A percentile compares a stretch with the other conserved stretches of the same genome.
phyloP scores from a whole-genome alignment of 2,113 vertebrate genomes.

The Elaphurus davidianus region DNA sequence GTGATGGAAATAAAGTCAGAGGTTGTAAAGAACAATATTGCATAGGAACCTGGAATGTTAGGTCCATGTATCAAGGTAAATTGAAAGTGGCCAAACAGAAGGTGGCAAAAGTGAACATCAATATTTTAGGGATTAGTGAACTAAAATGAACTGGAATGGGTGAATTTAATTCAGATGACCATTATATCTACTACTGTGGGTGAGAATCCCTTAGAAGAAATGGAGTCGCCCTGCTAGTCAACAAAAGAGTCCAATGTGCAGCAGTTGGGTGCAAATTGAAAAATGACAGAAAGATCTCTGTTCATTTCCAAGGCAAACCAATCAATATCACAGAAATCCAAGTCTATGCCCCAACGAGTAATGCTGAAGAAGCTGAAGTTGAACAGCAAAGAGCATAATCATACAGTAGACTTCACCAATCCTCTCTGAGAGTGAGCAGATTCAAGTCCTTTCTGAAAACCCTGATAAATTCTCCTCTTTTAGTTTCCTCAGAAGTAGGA shows the following conservation, averaged over 20 bases:
- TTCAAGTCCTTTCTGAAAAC: not conserved
- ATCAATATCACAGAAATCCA: not conserved
- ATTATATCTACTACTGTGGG: not conserved
- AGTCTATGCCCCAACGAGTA: not conserved
- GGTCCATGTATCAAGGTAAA: not conserved
- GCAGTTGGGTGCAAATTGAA: not conserved
- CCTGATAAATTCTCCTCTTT: not conserved
- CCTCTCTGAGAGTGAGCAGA: not conserved
- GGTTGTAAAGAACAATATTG: not conserved
- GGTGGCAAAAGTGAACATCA: not conserved
- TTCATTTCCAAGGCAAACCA: not conserved
- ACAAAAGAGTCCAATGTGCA: not conserved
- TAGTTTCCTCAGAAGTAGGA: not conserved
- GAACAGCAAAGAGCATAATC: not conserved
- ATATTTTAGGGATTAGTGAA: not conserved
- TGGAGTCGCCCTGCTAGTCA: not conserved
- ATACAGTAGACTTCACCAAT: not conserved
- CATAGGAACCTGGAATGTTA: not conserved
- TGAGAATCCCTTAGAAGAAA: not conserved
- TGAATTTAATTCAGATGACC: not conserved
- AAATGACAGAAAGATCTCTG: not conserved
- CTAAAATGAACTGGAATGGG: not conserved
- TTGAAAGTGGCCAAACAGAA: not conserved
- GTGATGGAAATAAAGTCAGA: not conserved
- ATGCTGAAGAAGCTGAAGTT: not conserved